Percentiles rank a stretch among this genome's conserved stretches.
Conservation (phyloP, 2,888 invertebrate genomes). For the Drosophila nigritarsus region DNA sequence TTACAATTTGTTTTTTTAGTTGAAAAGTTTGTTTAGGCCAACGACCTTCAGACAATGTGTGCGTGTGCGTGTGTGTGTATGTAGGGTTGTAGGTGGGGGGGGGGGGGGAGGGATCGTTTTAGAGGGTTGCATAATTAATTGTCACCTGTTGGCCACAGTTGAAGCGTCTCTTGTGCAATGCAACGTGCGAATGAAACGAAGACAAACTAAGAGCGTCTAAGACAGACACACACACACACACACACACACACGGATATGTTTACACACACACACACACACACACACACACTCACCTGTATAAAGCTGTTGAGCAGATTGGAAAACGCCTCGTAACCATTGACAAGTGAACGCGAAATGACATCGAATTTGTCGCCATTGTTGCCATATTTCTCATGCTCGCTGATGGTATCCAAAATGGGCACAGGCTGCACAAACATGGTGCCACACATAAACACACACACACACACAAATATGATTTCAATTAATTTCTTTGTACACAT, state of each 20-base stretch:
- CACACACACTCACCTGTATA: constrained; percentile 87
- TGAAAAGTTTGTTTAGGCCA: neutral
- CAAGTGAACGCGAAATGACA: constrained; percentile 87
- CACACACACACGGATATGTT: neutral
- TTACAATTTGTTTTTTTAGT: neutral
- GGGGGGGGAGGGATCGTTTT: neutral
- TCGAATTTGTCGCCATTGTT: constrained; percentile 90
- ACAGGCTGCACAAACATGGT: constrained; percentile 85
- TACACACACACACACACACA: neutral
- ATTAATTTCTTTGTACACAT: neutral
- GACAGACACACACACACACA: neutral
- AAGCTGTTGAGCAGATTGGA: constrained; percentile 88
- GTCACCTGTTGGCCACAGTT: constrained; percentile 5
- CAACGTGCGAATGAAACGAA: constrained; percentile 37
- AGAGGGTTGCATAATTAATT: constrained; percentile 24
- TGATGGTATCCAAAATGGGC: constrained; percentile 91
- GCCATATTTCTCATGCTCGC: constrained; percentile 92
- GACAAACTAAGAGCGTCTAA: constrained; percentile 17
- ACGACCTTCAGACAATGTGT: constrained; percentile 26
- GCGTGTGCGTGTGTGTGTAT: neutral
- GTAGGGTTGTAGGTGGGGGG: rapidly evolving
- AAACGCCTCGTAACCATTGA: constrained; percentile 89
- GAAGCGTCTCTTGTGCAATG: constrained; percentile 41
- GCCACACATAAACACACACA: neutral
- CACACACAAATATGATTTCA: neutral